These are phyloP conservation scores for Argopecten irradians DNA, from an alignment of 1,140 invertebrate species.

Conservation along the genomic window DNA sequence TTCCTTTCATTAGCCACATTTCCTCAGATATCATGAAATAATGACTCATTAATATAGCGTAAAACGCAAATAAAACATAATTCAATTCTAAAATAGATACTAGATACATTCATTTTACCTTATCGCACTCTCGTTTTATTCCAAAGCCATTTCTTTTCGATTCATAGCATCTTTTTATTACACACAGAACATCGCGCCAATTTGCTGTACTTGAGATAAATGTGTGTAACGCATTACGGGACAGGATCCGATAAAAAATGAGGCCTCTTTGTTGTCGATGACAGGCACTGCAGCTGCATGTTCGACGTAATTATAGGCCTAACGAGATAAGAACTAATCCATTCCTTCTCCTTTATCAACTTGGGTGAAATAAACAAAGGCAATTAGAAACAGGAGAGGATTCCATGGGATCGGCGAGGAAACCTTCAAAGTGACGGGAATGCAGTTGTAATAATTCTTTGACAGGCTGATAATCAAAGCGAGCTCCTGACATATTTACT, in stretches of 20 bases:
- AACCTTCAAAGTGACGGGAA: background rate
- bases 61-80: too few species aligned
- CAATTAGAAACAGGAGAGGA: background rate
- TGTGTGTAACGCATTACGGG: background rate
- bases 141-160: background rate
- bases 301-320: background rate
- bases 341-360: background rate
- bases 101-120: too few species aligned
- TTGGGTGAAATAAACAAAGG: constrained; percentile 1
- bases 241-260: background rate
- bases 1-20: too few species aligned
- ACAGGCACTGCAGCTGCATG: constrained; percentile 11
- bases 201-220: background rate
- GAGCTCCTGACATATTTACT: background rate
- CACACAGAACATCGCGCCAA: background rate
- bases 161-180: background rate
- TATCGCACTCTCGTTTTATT: too few species aligned
- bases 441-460: background rate
- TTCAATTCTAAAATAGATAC: too few species aligned
- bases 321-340: constrained; percentile 4
- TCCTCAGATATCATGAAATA: too few species aligned
- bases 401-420: background rate
- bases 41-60: too few species aligned
- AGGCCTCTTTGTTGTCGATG: background rate
- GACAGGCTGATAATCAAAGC: background rate